Percentiles rank a stretch among this genome's conserved stretches.
Evolutionary conservation across 2,113 vertebrate species (phyloP).

Genomic region (Phocoena sinus): DNA sequence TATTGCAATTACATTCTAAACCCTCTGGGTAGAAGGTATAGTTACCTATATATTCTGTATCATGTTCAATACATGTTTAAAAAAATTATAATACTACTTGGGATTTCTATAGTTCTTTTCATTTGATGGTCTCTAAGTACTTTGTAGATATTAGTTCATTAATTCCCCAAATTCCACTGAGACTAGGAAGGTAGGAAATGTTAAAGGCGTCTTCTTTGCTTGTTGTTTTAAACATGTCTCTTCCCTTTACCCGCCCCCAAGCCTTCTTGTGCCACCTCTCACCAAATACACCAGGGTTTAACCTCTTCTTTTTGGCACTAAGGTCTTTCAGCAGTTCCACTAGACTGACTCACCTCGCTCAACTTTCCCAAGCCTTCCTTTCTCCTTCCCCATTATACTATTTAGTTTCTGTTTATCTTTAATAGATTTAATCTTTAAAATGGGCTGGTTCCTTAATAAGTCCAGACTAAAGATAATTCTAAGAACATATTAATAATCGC

Average conservation of each 20-base stretch:
- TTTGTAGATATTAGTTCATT: slow-evolving; percentile 67
- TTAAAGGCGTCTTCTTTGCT: background rate
- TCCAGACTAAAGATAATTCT: background rate
- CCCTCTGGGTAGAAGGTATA: slow-evolving; percentile 17
- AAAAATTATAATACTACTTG: slow-evolving; percentile 42
- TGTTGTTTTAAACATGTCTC: background rate
- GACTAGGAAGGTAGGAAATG: background rate
- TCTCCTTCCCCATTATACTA: background rate
- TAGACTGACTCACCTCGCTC: background rate
- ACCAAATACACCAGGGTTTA: background rate
- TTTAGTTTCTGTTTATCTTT: background rate
- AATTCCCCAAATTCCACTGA: slow-evolving; percentile 40
- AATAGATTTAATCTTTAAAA: background rate
- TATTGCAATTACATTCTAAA: slow-evolving; percentile 30
- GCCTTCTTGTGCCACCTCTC: background rate
- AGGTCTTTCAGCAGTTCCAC: background rate
- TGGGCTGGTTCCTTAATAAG: background rate
- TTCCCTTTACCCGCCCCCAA: background rate
- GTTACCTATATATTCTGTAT: slow-evolving; percentile 42
- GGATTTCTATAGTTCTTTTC: slow-evolving; percentile 37
- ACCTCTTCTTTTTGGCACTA: background rate
- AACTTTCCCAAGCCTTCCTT: background rate
- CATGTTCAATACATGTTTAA: slow-evolving; percentile 58
- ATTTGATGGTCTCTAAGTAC: slow-evolving; percentile 55
- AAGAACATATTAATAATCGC: background rate